Conservation (phyloP, 2,888 invertebrate genomes). For the Acrocyrtus sp. region DNA sequence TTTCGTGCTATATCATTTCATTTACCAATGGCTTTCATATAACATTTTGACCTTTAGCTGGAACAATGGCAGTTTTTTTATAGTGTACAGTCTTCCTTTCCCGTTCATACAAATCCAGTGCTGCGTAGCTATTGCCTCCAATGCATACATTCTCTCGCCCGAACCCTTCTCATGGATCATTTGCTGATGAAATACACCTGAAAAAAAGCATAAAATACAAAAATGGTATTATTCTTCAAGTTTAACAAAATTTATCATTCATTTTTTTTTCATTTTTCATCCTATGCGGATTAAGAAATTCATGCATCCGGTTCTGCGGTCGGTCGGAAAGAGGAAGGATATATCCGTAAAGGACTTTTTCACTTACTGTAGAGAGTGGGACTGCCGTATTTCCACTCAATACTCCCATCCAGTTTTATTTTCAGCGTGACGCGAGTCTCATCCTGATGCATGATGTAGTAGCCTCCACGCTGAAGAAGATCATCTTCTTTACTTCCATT, state of each 20-base stretch:
- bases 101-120: constrained; percentile 28
- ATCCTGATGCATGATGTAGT: constrained; percentile 20
- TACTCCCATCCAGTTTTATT: constrained; percentile 15
- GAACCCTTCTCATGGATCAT: not conserved
- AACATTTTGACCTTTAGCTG: not conserved
- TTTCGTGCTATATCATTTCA: no score
- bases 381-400: constrained; percentile 21
- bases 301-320: no score
- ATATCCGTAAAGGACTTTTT: no score
- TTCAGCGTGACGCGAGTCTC: constrained; percentile 9
- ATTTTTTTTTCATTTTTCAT: not conserved
- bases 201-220: no score
- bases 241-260: no score
- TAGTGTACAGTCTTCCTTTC: constrained; percentile 23
- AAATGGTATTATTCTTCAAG: no score
- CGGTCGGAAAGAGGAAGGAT: no score
- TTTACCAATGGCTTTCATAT: no score
- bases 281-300: no score
- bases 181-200: constrained; percentile 32
- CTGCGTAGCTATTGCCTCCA: constrained; percentile 30
- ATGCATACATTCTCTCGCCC: constrained; percentile 12
- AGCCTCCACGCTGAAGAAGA: not conserved
- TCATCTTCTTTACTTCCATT: no score
- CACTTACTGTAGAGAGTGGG: constrained; percentile 38
- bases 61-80: not conserved